Evolutionary conservation across 1,140 invertebrate genomes (phyloP), one percentile per base, ranked within the genome.

Genomic region (Apocrypta bakeri): DNA sequence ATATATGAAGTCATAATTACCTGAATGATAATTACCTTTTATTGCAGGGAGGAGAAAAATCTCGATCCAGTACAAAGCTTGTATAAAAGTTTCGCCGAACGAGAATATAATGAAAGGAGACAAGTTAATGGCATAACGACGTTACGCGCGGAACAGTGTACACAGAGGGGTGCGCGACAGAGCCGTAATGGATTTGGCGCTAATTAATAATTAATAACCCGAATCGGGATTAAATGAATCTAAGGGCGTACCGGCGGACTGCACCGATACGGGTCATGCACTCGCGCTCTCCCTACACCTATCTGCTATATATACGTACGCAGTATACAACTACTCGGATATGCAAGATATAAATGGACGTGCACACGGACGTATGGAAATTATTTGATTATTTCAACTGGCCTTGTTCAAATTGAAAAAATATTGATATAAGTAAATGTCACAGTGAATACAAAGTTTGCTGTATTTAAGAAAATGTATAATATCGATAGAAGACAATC

Each of bases 161-260:
- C 12, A 63, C 79, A 2, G 42, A 42, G 74, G 80, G 73, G 80
- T 76, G 63, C 86, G 86, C 89, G 88, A 91, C 89, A 90, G 88
- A 91, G 89, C 90, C 88, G 90, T 90, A 90, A 90, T 90, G 89
- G 88, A 87, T 90, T 83, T 83, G 88, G 88, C 87, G 88, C 87
- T 91, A 90, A 92, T 91, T 91, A 91, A 91, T 91, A 91, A 92
- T 91, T 91, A 91, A 91, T 92, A 91, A 89, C 89, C 88, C 90
- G 87, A 87, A 91, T 91, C 88, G 86, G 85, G 90, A 92, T 91
- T 87, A 91, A 91, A 91, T 90, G 89, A 89, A 85, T 90, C 88
- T 87, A 89, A 88, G 88, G 88, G 87, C 37, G n/a, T 31, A 71
- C n/a, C 4, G 21, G 27, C 87, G 85, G 87, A 87, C 86, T 89